Evolutionary conservation across 2,113 vertebrate species (phyloP).

Genomic region (Muscicapa adusta): DNA sequence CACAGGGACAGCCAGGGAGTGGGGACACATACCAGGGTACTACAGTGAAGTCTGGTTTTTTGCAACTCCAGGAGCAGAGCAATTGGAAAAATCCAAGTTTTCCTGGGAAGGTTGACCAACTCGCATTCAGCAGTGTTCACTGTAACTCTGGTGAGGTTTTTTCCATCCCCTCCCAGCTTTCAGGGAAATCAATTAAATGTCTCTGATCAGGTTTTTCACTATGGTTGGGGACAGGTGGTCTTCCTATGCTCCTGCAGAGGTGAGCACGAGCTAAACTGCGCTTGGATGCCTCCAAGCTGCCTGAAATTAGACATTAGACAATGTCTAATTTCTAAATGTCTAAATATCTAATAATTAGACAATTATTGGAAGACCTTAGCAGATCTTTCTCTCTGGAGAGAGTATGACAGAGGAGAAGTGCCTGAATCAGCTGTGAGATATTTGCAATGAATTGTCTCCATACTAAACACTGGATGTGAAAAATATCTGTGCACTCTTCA

Average conservation of each 20-base stretch:
- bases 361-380: background rate
- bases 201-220: background rate
- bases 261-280: background rate
- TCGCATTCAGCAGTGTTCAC: accelerated
- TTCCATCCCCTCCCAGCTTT: background rate
- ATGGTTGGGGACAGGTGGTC: background rate
- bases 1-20: accelerated
- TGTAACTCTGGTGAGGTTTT: background rate
- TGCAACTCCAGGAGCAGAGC: accelerated
- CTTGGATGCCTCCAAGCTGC: background rate
- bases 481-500: background rate
- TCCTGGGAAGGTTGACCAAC: background rate
- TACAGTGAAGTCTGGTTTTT: background rate
- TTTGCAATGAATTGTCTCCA: background rate
- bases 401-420: background rate
- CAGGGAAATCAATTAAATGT: background rate
- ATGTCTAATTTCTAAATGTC: too few species aligned
- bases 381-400: background rate
- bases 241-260: background rate
- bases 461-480: background rate
- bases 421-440: background rate
- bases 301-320: background rate
- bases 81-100: background rate
- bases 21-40: accelerated
- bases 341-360: too few species aligned